Evolutionary conservation across 2,113 vertebrate species (phyloP), one percentile per base, ranked within the genome.

Genomic region (Cyanoliseus patagonus): DNA sequence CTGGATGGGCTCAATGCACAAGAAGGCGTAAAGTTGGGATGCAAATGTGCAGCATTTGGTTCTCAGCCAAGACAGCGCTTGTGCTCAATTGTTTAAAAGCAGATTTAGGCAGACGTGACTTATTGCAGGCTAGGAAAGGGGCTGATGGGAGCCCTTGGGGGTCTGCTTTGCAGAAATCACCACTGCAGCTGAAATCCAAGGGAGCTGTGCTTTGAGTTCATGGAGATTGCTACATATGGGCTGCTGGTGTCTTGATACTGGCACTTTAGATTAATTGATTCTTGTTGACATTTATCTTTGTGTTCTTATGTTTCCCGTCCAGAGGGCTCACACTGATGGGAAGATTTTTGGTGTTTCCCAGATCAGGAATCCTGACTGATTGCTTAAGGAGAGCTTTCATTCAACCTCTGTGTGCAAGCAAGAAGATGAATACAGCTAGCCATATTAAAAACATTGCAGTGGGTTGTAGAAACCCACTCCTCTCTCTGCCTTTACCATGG

Each of bases 1-100:
- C 91, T 96, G 93, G 91, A 91, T 74, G 78, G 87, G 78, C 78
- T 96, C 82, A 80, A 25, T 88, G 93, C 1, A 2, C 90, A 95
- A 69, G 87, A 93, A 95, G 78, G 95, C 46, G 17, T 91, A 88
- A 97, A 94, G 90, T 77, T 94, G 91, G 84, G 83, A 92, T 89
- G 92, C 57, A 90, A 93, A 95, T 95, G 78, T 93, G 67, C 37
- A 69, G 79, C 28, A 53, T 79, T 95, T 95, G 81, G 86, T 90
- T 78, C 82, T 91, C 41, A 77, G 90, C 92, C 92, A 91, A 95
- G 69, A 41, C 30, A 52, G 86, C 87, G 83, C 91, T 90, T 88
- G 81, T 90, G 63, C 81, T 95, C 85, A 90, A 87, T 86, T 91
- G 78, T 95, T 96, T 86, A 42, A 90, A 91, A 94, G 62, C 62